phyloP scores from a whole-genome alignment of 2,113 vertebrate species.

The Mobula hypostoma region DNA sequence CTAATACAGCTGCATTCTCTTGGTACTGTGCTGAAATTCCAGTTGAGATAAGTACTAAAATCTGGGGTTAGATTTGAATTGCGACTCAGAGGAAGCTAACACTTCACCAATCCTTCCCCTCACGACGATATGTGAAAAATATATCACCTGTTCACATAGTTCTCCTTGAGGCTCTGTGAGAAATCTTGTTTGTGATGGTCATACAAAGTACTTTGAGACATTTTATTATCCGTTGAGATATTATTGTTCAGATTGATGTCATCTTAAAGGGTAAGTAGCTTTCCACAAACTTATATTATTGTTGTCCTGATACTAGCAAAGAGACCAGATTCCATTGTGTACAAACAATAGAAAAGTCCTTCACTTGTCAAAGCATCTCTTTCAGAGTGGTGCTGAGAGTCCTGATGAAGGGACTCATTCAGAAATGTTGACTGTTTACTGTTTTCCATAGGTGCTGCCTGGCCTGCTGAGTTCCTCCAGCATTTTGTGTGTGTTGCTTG shows the following conservation, averaged over 20 bases:
- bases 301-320: background rate
- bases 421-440: no score
- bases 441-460: no score
- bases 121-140: background rate
- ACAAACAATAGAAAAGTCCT: background rate
- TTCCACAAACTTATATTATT: background rate
- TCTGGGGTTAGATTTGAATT: no score
- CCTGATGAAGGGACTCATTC: no score
- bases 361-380: background rate
- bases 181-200: background rate
- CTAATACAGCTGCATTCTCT: no score
- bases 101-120: background rate
- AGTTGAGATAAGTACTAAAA: no score
- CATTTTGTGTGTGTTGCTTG: no score
- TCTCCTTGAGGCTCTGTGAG: background rate
- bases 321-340: background rate
- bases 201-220: background rate
- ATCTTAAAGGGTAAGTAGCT: background rate
- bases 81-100: no score
- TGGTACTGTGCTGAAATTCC: no score
- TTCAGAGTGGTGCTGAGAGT: no score
- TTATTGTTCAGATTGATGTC: background rate
- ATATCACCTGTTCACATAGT: background rate
- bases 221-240: no score
- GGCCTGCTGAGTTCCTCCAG: no score